These are phyloP conservation scores for Etheostoma cragini DNA, from an alignment of 2,113 vertebrate genomes.

Conservation along the genomic window DNA sequence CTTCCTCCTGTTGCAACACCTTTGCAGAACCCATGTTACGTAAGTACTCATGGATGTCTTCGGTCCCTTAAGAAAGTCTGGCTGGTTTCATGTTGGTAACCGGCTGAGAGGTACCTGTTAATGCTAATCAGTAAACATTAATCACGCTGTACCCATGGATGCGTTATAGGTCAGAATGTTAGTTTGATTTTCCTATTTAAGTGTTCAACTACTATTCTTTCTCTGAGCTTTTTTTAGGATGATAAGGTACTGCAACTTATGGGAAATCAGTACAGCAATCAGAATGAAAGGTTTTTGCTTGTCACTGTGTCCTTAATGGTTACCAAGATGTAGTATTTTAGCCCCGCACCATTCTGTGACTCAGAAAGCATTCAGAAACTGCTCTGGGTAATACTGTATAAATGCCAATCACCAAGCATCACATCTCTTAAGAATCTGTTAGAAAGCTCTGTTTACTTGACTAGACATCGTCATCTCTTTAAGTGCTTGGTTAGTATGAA, in stretches of 20 bases:
- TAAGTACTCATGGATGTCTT: conserved; percentile 13
- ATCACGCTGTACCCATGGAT: conserved; percentile 39
- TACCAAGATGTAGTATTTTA: conserved; percentile 23
- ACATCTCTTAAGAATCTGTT: conserved; percentile 40
- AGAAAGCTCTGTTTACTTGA: conserved; percentile 40
- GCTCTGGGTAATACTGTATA: conserved; percentile 16
- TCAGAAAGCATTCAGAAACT: conserved; percentile 28
- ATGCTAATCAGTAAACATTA: conserved; percentile 56
- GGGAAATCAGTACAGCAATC: conserved; percentile 34
- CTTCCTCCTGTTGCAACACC: conserved; percentile 35
- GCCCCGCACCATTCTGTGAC: conserved; percentile 11
- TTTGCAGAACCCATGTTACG: conserved; percentile 19
- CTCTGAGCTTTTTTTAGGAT: conserved; percentile 3
- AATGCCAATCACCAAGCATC: conserved; percentile 20
- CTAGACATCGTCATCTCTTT: conserved; percentile 20
- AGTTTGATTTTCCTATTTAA: conserved; percentile 33
- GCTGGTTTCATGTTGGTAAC: conserved; percentile 45
- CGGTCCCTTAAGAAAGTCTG: conserved; percentile 6
- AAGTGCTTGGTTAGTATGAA: conserved; percentile 59
- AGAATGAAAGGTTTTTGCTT: conserved; percentile 29
- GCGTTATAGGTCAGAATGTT: conserved; percentile 38
- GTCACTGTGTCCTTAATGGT: conserved; percentile 25
- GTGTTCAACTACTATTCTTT: conserved; percentile 14
- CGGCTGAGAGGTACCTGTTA: conserved; percentile 63
- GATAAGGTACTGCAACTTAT: conserved; percentile 25